Conservation (phyloP, 2,888 invertebrate genomes). For the Platerodrilus igneus region DNA sequence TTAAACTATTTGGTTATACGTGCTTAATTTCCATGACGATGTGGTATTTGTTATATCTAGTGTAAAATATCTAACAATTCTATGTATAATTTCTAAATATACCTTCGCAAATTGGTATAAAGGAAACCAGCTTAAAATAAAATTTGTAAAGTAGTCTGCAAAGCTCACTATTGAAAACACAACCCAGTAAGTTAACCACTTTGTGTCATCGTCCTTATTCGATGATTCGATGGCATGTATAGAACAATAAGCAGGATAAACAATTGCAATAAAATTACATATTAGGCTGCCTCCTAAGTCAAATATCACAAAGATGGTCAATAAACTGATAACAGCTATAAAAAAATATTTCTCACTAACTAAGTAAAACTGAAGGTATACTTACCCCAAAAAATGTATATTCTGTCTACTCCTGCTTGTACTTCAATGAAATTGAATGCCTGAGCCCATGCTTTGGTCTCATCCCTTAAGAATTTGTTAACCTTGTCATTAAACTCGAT, state of each 20-base stretch:
- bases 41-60: too few species aligned
- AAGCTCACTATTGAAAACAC: constrained; percentile 85
- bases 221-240: constrained; percentile 73
- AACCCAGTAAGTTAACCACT: constrained; percentile 96
- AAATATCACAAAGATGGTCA: constrained; percentile 91
- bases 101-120: constrained; percentile 87
- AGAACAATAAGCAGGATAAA: constrained; percentile 87
- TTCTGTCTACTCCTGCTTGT: constrained; percentile 67
- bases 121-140: constrained; percentile 81
- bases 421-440: constrained; percentile 62
- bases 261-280: constrained; percentile 86
- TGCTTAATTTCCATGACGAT: too few species aligned
- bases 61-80: too few species aligned
- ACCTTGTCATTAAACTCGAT: constrained; percentile 39
- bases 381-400: constrained; percentile 74
- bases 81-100: constrained; percentile 13
- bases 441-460: constrained; percentile 67
- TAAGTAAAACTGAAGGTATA: constrained; percentile 31
- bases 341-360: too few species aligned
- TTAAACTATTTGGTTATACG: too few species aligned
- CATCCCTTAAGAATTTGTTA: constrained; percentile 60
- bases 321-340: constrained; percentile 43
- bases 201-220: constrained; percentile 74
- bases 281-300: constrained; percentile 93
- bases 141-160: constrained; percentile 83